phyloP scores from a whole-genome alignment of 92 coral and sea anemone species.

The Siderastrea siderea region DNA sequence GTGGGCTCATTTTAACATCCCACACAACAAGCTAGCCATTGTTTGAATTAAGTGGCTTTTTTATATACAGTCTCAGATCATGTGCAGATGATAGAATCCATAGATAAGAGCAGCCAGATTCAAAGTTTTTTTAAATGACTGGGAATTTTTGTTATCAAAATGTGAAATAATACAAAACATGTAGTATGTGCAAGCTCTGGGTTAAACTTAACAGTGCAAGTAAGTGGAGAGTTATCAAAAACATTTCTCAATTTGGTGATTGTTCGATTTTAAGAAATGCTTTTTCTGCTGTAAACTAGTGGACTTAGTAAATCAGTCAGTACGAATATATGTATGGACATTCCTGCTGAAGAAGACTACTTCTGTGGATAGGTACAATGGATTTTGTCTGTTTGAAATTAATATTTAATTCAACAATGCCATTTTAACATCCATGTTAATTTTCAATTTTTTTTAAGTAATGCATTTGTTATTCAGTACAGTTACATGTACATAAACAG shows the following conservation, averaged over 20 bases:
- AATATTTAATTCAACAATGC: neutral
- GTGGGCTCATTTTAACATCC: conserved; percentile 14
- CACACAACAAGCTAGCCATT: neutral
- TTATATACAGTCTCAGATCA: neutral
- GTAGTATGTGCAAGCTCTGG: conserved; percentile 43
- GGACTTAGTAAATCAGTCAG: conserved; percentile 82
- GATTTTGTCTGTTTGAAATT: neutral
- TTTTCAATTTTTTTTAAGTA: neutral
- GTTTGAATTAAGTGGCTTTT: neutral
- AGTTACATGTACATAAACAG: neutral
- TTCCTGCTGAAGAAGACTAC: conserved; percentile 64
- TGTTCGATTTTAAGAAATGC: neutral
- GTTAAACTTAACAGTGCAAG: neutral
- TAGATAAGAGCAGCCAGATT: neutral
- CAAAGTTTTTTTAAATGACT: conserved; percentile 6
- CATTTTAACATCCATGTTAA: neutral
- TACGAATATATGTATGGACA: conserved; percentile 75
- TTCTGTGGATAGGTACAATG: conserved; percentile 70
- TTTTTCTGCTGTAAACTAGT: conserved; percentile 55
- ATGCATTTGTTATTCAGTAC: neutral
- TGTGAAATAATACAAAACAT: neutral
- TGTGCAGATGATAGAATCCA: neutral
- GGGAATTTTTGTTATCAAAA: neutral
- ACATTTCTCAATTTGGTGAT: neutral
- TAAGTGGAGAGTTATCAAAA: conserved; percentile 11